These are phyloP conservation scores for Sebastes kiyomatsui DNA, from an alignment of 2,797 vertebrate species.

Conservation along the genomic window DNA sequence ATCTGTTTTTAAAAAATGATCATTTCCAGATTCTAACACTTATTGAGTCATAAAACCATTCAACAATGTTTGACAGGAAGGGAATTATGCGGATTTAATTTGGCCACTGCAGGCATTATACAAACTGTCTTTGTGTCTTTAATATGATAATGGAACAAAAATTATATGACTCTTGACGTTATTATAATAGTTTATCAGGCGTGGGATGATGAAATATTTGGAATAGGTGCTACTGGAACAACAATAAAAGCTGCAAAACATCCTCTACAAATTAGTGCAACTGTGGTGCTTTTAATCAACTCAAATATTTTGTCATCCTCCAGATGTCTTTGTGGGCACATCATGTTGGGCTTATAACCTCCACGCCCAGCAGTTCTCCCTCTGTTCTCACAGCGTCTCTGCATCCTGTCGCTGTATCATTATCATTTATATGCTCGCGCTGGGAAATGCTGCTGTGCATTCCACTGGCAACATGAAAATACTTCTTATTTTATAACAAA, in stretches of 20 bases:
- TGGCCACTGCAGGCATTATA: constrained; percentile 18
- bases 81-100: constrained; percentile 39
- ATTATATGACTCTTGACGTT: not conserved
- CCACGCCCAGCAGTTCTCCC: constrained; percentile 20
- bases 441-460: constrained; percentile 1
- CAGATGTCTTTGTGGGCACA: constrained; percentile 29
- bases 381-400: constrained; percentile 15
- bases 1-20: constrained; percentile 47
- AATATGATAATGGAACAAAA: constrained; percentile 12
- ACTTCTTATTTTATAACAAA: constrained; percentile 16
- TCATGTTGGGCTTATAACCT: not conserved
- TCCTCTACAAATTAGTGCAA: not conserved
- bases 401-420: constrained; percentile 39
- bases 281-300: constrained; percentile 22
- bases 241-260: not conserved
- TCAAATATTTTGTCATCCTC: not conserved
- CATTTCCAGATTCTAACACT: constrained; percentile 41
- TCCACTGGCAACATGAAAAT: constrained; percentile 23
- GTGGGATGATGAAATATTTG: not conserved
- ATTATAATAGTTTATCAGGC: not conserved
- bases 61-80: constrained; percentile 37
- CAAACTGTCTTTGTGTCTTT: constrained; percentile 43
- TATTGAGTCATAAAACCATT: constrained; percentile 50
- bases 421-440: constrained; percentile 50
- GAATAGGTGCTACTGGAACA: not conserved